Evolutionary conservation across 2,888 invertebrate species (phyloP).

Genomic region (Synanthedon formicaeformis): DNA sequence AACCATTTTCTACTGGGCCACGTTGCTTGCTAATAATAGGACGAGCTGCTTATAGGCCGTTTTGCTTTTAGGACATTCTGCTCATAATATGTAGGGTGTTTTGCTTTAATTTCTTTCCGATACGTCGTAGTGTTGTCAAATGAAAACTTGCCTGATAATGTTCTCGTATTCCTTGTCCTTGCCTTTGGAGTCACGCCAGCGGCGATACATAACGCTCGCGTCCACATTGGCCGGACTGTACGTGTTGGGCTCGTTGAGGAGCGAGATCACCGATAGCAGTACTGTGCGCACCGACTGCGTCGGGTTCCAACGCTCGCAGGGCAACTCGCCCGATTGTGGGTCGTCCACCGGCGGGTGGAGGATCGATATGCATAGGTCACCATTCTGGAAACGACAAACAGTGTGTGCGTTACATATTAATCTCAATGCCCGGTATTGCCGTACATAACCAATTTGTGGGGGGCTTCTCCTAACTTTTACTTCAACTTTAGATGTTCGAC

Average conservation of each 20-base stretch:
- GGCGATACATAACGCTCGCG: conserved; percentile 98
- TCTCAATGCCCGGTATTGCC: not conserved
- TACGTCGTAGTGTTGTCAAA: too few species aligned
- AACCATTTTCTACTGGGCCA: too few species aligned
- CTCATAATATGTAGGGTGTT: too few species aligned
- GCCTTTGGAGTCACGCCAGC: conserved; percentile 98
- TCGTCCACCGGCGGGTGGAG: conserved; percentile 99
- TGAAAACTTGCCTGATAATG: conserved; percentile 84
- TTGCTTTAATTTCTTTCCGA: too few species aligned
- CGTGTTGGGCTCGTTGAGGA: conserved; percentile 99
- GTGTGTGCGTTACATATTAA: too few species aligned
- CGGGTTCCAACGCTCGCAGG: conserved; percentile 99
- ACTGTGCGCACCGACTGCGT: conserved; percentile 99
- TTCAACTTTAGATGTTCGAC: not conserved
- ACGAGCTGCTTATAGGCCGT: too few species aligned
- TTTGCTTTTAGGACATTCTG: too few species aligned
- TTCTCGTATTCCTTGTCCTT: conserved; percentile 99
- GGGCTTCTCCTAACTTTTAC: not conserved
- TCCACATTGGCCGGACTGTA: conserved; percentile 99
- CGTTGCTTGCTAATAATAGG: too few species aligned
- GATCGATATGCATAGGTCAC: conserved; percentile 99
- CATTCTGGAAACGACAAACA: conserved; percentile 77
- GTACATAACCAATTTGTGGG: not conserved
- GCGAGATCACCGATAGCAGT: conserved; percentile 96
- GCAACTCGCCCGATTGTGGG: conserved; percentile 98